Base-by-base conservation (phyloP, 2,113 vertebrate genomes). In the Gambusia holbrooki region DNA sequence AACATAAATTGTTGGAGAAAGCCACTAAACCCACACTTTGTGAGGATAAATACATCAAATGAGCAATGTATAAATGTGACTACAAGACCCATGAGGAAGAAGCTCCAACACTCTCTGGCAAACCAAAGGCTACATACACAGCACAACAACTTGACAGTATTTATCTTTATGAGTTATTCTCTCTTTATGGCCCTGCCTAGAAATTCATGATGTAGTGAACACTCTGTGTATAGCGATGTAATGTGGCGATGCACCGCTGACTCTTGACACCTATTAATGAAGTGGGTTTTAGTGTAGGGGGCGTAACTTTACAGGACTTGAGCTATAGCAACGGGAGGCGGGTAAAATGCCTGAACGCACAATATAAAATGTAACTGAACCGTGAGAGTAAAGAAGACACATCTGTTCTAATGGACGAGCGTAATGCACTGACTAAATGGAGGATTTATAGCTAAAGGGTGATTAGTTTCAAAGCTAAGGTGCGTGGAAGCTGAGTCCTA, bases 231-330 rank as follows among this genome's bases (percentile, higher is more conserved):
- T 29, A 71, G 42, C 22, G 11, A 63, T 3, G 30, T 32, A 48
- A 25, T 4, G 5, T 29, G 30, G 37, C 17, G 10, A 60, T 4
- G 54, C 54, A 28, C 67, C 11, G 15, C 72, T 40, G 5, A 30
- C 48, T 54, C 19, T 54, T 54, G 48, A 54, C 48, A 54, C 48
- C 48, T 54, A 54, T 54, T 54, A 54, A 54, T 54, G 48, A 54
- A 22, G 48, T 19, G 48, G 6, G 48, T 54, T 25, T 54, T 54
- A 54, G 48, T 54, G 48, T 54, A 54, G 48, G 40, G 66, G 15
- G 19, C 64, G 65, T 75, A 67, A 32, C 25, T 42, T 76, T 68
- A 78, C 62, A 35, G 71, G 76, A 82, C 70, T 70, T 73, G 62
- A 79, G 66, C 61, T 69, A 63, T 60, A 4, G 69, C 35, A 6